Conservation (phyloP, 2,113 vertebrate species). For the Isurus oxyrinchus region DNA sequence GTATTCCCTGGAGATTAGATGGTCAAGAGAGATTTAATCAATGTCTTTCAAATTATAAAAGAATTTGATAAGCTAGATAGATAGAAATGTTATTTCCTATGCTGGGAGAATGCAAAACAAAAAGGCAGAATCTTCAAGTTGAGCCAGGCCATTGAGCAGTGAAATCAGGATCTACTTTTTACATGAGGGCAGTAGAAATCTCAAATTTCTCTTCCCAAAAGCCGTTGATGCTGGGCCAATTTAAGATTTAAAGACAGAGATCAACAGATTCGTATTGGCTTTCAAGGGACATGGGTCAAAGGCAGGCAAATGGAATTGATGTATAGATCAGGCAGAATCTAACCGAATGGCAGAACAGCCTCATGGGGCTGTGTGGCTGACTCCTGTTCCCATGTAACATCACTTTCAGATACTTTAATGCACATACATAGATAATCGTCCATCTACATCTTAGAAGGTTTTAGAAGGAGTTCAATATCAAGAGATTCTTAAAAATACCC, state of each 20-base stretch:
- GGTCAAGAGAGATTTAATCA: background rate
- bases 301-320: no score
- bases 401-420: background rate
- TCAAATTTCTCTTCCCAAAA: background rate
- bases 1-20: background rate
- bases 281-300: background rate
- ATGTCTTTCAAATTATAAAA: background rate
- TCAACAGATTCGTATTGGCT: background rate
- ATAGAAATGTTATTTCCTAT: background rate
- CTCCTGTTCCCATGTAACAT: background rate
- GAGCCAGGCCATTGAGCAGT: background rate
- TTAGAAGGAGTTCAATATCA: background rate
- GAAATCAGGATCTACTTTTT: background rate
- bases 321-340: no score
- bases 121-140: background rate
- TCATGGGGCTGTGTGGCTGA: no score
- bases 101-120: background rate
- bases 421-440: background rate
- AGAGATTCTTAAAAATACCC: background rate
- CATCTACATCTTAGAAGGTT: background rate
- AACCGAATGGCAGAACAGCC: no score
- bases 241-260: background rate
- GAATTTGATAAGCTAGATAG: background rate
- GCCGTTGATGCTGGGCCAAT: no score
- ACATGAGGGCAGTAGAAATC: background rate